Evolutionary conservation across 2,888 invertebrate genomes (phyloP), one percentile per base, ranked within the genome.

Genomic region (Drosophila ochracea): DNA sequence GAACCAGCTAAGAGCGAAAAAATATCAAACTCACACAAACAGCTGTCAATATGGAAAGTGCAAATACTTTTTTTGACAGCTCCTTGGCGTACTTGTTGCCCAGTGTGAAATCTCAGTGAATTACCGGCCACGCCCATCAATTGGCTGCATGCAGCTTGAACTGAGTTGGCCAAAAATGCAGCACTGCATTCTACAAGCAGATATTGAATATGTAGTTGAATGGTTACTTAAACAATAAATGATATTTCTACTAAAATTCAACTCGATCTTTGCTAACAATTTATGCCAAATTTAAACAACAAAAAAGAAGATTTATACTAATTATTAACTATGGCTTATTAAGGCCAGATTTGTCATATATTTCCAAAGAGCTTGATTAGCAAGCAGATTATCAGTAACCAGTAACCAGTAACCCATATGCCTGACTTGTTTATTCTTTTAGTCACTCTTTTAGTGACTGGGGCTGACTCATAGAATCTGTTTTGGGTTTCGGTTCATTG

Each of bases 41-140:
- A 49, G 73, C 68, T 53, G 71, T 75, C 75, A 69, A 67, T 73
- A 58, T 67, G 73, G 33, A 64, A 76, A 73, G 66, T 76, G 72
- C 67, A 72, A 76, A 67, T 76, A 57, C 70, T 68, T 59, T 43
- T 65, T 62, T 58, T 65, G 55, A 54, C 64, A 71, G 66, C 65
- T 68, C 53, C 63, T 65, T 65, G 9, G 47, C 47, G 2, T 47
- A 87, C 83, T 89, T 83, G 83, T 89, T 77, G 89, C 83, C 78
- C 50, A 25, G 39, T 13, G 49, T 55, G 67, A 73, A 79, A 68
- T 73, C 41, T 30, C 58, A 49, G 73, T 4, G 63, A 75, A 63
- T 41, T 19, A 31, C 31, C 37, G 59, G 63, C 76, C 73, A 84
- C 82, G 75, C 78, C 72, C 70, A 73, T 59, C 47, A 62, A 81